These are phyloP conservation scores for Drosophila serrata DNA, from an alignment of 1,140 invertebrate genomes.

Conservation along the genomic window DNA sequence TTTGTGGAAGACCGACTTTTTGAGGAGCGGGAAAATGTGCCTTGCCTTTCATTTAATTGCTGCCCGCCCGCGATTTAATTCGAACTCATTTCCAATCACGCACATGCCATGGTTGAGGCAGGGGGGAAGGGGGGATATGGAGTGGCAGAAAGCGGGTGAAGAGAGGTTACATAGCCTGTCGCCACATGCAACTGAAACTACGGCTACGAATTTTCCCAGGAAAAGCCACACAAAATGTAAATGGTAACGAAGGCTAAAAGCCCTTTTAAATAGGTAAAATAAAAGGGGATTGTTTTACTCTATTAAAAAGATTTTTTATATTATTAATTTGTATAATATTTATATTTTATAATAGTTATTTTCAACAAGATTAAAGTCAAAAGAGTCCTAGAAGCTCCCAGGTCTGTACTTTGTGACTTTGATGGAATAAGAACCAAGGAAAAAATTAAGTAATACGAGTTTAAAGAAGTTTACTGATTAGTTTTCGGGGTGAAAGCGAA, in stretches of 20 bases:
- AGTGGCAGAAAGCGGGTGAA: not conserved
- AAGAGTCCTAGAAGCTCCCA: not conserved
- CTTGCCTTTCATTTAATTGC: slow-evolving; percentile 62
- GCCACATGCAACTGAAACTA: slow-evolving; percentile 55
- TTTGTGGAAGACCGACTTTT: slow-evolving; percentile 38
- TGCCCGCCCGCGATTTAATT: slow-evolving; percentile 56
- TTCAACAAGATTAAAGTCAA: too few species aligned
- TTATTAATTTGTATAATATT: not conserved
- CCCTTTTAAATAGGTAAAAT: not conserved
- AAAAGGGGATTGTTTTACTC: not conserved
- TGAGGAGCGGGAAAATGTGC: slow-evolving; percentile 32
- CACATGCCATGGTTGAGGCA: slow-evolving; percentile 10
- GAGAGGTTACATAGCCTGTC: not conserved
- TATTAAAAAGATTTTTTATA: not conserved
- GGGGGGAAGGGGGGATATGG: not conserved
- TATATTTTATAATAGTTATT: too few species aligned
- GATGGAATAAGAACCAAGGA: too few species aligned
- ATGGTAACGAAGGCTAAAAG: not conserved
- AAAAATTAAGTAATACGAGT: fast-evolving
- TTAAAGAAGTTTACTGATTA: not conserved
- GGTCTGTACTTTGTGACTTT: not conserved
- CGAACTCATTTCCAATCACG: slow-evolving; percentile 64
- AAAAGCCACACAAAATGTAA: not conserved
- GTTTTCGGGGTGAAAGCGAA: not conserved
- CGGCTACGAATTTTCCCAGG: not conserved